Evolutionary conservation across 1,140 invertebrate species (phyloP), one percentile per base, ranked within the genome.

Genomic region (Calephelis nemesis): DNA sequence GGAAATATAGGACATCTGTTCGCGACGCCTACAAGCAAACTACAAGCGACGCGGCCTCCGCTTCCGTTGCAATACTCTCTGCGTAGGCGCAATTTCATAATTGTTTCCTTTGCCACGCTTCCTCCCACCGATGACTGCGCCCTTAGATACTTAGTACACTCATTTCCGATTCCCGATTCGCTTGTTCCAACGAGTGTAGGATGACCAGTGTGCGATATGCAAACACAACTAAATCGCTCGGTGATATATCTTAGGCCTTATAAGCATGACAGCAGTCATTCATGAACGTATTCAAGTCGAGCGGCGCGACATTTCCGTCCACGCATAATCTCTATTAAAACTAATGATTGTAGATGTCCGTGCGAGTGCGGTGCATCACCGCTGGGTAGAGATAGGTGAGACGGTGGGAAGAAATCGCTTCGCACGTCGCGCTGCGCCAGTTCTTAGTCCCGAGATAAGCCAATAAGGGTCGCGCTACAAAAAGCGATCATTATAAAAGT

Each of bases 401-500:
- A 71, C 70, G 68, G 62, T 69, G 60, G 70, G 71, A 73, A 69
- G 71, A 69, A 65, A 67, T 62, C 72, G 71, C 66, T 78, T 75
- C 74, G 73, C 78, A 77, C 81, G 76, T 76, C 70, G 76, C 75
- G 67, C 73, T 69, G 63, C 70, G 74, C 75, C 75, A 71, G 68
- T 78, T 84, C 83, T 79, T 79, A 85, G 79, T 84, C 81, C 82
- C 79, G 81, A 82, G 83, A 85, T 84, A 87, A 88, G 81, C 84
- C 83, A 91, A 87, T 85, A 88, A 87, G 87, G 84, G 86, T 85
- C 85, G 79, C 76, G 77, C 73, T 62, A 88, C 81, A 90, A 91
- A 90, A 90, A 90, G 83, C 79, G 79, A 85, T 88, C 85, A 87
- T 90, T 90, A 89, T 84, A 88, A 90, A 90, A 82, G 81, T 88